Evolutionary conservation across 2,888 invertebrate species (phyloP).

Genomic region (Pachymerium ferrugineum): DNA sequence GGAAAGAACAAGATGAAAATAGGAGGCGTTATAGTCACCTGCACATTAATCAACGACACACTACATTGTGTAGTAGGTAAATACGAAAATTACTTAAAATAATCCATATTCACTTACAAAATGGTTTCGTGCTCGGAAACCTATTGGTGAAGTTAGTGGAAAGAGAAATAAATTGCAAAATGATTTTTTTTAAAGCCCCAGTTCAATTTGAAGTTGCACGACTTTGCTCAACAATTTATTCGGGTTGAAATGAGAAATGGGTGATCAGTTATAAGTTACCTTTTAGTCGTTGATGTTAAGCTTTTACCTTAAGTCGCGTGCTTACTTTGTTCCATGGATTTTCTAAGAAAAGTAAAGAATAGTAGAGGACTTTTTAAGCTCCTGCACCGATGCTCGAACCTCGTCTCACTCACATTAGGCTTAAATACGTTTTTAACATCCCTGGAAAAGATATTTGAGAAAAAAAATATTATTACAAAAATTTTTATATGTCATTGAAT

Average conservation of each 20-base stretch:
- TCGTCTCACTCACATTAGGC: neutral
- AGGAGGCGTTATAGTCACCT: slow-evolving; percentile 79
- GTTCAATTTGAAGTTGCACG: neutral
- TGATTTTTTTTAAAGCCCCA: too few species aligned
- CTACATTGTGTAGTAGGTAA: slow-evolving; percentile 31
- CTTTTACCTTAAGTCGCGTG: neutral
- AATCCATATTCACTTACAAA: too few species aligned
- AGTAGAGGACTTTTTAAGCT: neutral
- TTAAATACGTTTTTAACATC: neutral
- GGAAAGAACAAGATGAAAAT: slow-evolving; percentile 68
- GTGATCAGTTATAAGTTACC: neutral
- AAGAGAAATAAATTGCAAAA: too few species aligned
- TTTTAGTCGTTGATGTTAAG: neutral
- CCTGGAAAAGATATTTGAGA: neutral
- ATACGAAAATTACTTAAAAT: too few species aligned
- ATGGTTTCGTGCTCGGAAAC: too few species aligned
- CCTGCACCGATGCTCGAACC: neutral
- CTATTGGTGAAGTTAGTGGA: too few species aligned
- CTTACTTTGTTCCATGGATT: neutral
- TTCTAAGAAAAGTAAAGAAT: neutral
- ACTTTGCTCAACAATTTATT: neutral
- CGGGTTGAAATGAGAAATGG: neutral
- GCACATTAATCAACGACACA: slow-evolving; percentile 50
- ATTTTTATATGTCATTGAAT: neutral
- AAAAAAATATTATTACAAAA: neutral